Evolutionary conservation across 2,113 vertebrate genomes (phyloP), one percentile per base, ranked within the genome.

Genomic region (Gasterosteus nipponicus): DNA sequence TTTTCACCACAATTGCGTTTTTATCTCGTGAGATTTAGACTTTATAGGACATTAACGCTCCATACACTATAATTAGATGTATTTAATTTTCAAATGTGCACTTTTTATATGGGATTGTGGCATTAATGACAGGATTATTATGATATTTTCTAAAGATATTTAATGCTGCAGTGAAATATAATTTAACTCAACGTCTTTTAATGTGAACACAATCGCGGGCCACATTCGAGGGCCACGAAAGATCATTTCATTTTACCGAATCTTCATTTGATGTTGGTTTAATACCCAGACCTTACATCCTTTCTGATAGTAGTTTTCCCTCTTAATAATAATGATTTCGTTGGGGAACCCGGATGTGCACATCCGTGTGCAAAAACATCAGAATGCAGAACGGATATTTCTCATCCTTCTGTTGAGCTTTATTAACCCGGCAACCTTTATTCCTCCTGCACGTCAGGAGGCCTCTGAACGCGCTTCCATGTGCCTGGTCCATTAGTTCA

Each of bases 381-480:
- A 38, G 54, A 51, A 73, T 49, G 7, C 2, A 38, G 54, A 51
- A 73, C 54, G 7, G 47, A 14, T 77, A 73, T 86, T 69, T 60
- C 68, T 72, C 73, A 62, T 69, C 38, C 16, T 71, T 78, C 77
- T 65, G 58, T 16, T 26, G 61, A 63, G 65, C 26, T 47, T 35
- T n/a, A 29, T 31, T 53, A 62, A 68, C 79, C 78, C 77, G 73
- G 22, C 22, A 26, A 26, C 22, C 22, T 26, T 26, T 26, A 26
- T 26, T 26, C 22, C 22, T 26, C 22, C 22, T 26, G 22, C 22
- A 26, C 22, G 22, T 26, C 22, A 1, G 22, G 22, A 26, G 89
- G 78, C 86, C 72, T 71, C 61, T 75, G 83, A 92, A 72, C 83
- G 82, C 88, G 92, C 81, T 84, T 66, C 66, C 39, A 86, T 89